A percentile compares a stretch with the other conserved stretches of the same genome.
Evolutionary conservation across 2,797 vertebrate species (phyloP).

Genomic region (Podargus strigoides): DNA sequence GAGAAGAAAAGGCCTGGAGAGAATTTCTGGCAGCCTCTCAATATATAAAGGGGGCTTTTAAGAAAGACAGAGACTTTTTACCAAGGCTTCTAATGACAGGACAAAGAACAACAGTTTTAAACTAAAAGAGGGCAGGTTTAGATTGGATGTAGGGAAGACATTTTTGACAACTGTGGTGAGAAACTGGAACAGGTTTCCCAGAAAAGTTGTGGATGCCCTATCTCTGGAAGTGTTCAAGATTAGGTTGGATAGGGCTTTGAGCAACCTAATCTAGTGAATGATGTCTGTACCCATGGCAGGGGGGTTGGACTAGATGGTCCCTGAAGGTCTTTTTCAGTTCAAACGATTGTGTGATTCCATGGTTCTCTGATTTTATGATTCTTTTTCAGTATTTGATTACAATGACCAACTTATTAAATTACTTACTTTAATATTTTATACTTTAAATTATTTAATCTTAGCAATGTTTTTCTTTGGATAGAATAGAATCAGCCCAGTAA

Average conservation of each 20-base stretch:
- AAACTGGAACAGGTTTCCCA: background rate
- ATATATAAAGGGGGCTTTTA: accelerated
- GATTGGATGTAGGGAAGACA: background rate
- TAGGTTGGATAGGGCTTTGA: background rate
- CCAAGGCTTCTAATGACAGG: background rate
- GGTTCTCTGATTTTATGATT: background rate
- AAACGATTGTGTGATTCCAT: background rate
- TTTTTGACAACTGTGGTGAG: background rate
- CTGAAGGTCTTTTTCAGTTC: background rate
- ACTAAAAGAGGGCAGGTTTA: background rate
- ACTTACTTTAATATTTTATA: background rate
- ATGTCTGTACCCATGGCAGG: accelerated
- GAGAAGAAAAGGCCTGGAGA: background rate
- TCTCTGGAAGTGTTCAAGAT: background rate
- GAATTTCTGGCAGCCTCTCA: background rate
- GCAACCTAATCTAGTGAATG: background rate
- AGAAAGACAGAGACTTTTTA: background rate
- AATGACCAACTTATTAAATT: background rate
- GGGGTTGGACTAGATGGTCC: background rate
- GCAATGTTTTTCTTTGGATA: background rate
- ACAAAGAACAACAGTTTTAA: background rate
- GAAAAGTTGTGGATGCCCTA: background rate
- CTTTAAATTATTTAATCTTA: background rate
- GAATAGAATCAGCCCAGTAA: background rate
- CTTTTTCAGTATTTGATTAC: background rate